Evolutionary conservation across 2,113 vertebrate species (phyloP).

Genomic region (Axis porcinus): DNA sequence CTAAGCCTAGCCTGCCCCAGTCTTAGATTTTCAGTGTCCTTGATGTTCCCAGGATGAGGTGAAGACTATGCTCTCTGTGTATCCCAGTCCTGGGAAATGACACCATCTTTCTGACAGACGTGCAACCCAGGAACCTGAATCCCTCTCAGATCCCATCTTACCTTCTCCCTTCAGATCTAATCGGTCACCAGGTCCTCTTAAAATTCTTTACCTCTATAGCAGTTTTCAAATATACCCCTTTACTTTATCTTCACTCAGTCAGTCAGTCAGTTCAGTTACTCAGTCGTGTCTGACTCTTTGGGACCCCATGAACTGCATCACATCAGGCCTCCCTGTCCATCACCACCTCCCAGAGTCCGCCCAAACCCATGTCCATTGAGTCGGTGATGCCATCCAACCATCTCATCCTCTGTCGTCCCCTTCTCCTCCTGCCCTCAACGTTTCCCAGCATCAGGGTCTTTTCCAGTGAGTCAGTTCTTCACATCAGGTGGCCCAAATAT

Average conservation of each 20-base stretch:
- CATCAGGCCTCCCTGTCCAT: neutral
- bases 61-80: neutral
- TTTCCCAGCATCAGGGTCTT: neutral
- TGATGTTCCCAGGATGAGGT: neutral
- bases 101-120: neutral
- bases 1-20: accelerated
- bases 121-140: neutral
- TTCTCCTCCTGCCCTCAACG: neutral
- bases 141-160: neutral
- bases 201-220: neutral
- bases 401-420: neutral
- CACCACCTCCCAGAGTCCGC: neutral
- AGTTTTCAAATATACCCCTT: neutral
- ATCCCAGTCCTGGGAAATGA: neutral
- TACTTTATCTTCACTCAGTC: neutral
- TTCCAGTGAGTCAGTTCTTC: neutral
- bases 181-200: neutral
- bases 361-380: neutral
- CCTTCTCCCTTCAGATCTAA: neutral
- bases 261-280: neutral
- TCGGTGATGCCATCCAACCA: accelerated
- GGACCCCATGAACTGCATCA: accelerated
- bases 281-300: neutral
- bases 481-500: neutral
- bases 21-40: neutral